These are phyloP conservation scores for human DNA, from an alignment of 2,113 vertebrate genomes.

Conservation along the genomic window DNA sequence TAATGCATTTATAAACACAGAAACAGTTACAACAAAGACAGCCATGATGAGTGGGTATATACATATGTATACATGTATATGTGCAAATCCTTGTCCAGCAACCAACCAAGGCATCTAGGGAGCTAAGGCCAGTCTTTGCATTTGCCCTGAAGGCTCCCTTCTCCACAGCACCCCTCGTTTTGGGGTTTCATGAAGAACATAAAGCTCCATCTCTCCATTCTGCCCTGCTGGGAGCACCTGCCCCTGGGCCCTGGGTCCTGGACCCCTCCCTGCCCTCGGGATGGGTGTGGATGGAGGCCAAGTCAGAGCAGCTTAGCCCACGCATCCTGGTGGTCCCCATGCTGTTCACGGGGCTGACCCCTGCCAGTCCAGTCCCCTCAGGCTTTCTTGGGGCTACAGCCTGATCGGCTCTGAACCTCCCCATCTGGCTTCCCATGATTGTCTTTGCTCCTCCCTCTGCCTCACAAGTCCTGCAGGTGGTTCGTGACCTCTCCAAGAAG, in stretches of 20 bases:
- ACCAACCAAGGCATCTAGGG: conserved; percentile 67
- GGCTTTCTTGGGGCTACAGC: conserved; percentile 90
- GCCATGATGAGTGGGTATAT: conserved; percentile 77
- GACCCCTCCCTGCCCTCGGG: conserved; percentile 82
- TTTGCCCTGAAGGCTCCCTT: conserved; percentile 45
- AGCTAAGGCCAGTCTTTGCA: conserved; percentile 78
- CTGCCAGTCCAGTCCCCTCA: conserved; percentile 91
- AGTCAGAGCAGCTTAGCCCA: conserved; percentile 86
- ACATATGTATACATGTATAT: conserved; percentile 71
- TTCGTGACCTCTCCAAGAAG: conserved; percentile 84
- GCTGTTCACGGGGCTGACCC: conserved; percentile 93
- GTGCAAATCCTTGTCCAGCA: conserved; percentile 52
- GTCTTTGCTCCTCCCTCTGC: conserved; percentile 89
- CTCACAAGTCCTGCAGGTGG: conserved; percentile 85
- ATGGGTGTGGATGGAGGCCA: conserved; percentile 85
- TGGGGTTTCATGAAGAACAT: background rate
- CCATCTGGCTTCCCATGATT: conserved; percentile 93
- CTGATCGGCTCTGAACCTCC: conserved; percentile 86
- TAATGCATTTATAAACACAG: conserved; percentile 85
- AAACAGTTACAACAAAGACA: conserved; percentile 85
- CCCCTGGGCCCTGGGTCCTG: conserved; percentile 78
- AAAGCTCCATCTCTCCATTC: conserved; percentile 87
- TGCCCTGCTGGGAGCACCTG: conserved; percentile 91
- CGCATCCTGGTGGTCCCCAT: conserved; percentile 92
- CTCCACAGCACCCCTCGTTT: background rate